Percentiles rank a stretch among this genome's conserved stretches.
These are phyloP conservation scores for Mallateleia sp. DNA, from an alignment of 2,888 invertebrate genomes.

Conservation along the genomic window DNA sequence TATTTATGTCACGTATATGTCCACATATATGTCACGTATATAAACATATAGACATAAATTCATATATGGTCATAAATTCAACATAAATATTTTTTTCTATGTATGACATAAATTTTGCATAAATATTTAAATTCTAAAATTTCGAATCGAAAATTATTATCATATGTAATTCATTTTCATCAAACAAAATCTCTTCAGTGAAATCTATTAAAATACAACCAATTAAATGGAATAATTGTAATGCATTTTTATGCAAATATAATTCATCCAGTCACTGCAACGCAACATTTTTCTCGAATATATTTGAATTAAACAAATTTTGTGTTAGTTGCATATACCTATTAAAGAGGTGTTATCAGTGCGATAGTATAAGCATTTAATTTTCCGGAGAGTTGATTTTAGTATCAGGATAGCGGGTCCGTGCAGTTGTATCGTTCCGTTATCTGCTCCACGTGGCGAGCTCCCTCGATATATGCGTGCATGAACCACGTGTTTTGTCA, in stretches of 20 bases:
- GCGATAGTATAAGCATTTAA: conserved; percentile 89
- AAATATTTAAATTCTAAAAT: too few species aligned
- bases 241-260: not conserved
- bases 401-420: conserved; percentile 75
- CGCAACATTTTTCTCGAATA: conserved; percentile 30
- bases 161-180: too few species aligned
- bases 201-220: too few species aligned
- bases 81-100: too few species aligned
- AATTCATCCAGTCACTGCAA: not conserved
- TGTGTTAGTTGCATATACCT: conserved; percentile 71
- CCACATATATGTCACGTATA: too few species aligned
- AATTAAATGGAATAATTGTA: too few species aligned
- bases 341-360: conserved; percentile 85
- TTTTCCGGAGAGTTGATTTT: conserved; percentile 89
- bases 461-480: conserved; percentile 79
- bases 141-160: too few species aligned
- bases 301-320: conserved; percentile 53
- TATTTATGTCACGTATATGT: too few species aligned
- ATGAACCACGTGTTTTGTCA: conserved; percentile 86
- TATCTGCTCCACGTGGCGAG: conserved; percentile 89
- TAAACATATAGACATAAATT: too few species aligned
- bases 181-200: too few species aligned
- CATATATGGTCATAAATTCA: too few species aligned
- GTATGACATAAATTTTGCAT: too few species aligned
- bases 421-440: conserved; percentile 85